Base-by-base conservation (phyloP, 2,113 vertebrate genomes). In the Agapornis roseicollis region DNA sequence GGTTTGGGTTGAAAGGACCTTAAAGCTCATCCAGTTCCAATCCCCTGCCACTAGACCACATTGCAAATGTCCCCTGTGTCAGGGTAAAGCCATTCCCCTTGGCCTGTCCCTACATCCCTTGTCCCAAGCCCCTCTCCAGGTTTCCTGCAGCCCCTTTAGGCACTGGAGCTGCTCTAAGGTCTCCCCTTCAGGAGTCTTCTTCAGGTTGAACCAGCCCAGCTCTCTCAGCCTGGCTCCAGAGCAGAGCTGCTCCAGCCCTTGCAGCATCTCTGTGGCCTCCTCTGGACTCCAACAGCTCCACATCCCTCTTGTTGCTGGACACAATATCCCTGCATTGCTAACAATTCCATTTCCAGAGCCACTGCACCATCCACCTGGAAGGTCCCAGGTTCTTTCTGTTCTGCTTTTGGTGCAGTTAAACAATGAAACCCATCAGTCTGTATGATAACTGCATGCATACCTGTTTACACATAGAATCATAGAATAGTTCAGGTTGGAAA, bases 361-460 rank as follows among this genome's bases (percentile, higher is more conserved):
- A 2, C 53, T 35, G 22, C 31, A 13, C 33, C 49, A 28, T 5
- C 49, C 68, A 29, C 63, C 22, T 42, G 46, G 28, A 29, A 50
- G n/a, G 16, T 46, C 42, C 37, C 44, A 18, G 6, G 9, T 25
- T 76, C 64, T 84, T 76, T 9, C 64, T 72, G 39, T 65, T 41
- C 13, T 50, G 35, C 23, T 76, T 72, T 58, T 33, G 47, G 35
- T 37, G 28, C 53, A 13, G 35, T 50, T 22, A 11, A 78, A 29
- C 28, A 31, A 9, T 4, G 29, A 13, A 49, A 17, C 25, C 53
- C 71, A 29, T 29, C 47, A 6, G 42, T 8, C 19, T 69, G 17
- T 24, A 1, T 20, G 22, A 4, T 9, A 42, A 9, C 33, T 8
- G 1, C 41, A 6, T 3, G 8, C 41, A 3, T 52, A 28, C 49